Evolutionary conservation across 2,797 vertebrate species (phyloP), one percentile per base, ranked within the genome.

Genomic region (Moxostoma hubbsi): DNA sequence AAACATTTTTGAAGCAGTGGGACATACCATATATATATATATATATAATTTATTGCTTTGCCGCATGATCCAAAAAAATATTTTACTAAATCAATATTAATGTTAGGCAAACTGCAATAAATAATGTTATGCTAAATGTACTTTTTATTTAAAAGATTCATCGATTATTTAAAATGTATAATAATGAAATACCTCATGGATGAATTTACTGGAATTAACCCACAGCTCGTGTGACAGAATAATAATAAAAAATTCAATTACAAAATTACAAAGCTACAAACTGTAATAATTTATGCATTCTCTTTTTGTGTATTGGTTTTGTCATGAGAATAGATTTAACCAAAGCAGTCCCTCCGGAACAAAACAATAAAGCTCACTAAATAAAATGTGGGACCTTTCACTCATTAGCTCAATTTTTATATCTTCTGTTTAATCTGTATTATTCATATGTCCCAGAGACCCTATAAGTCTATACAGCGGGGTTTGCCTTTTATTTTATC

Each of bases 1-100:
- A 54, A 47, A 71, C 51, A 78, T 71, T 55, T 71, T 50, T 55
- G 36, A 78, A 55, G 15, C 58, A 54, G 11, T n/a, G 12, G 45
- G 58, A 24, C 3, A 36, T 62, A 54, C 64, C 45, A 70, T 71
- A 64, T 64, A 79, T 78, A 70, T 71, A 64, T 64, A 79, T 78
- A 64, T 59, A 64, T 9, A 11, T 64, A 50, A 63, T 64, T 71
- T 71, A 71, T 61, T 71, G 6, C n/a, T 36, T 79, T 61, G 58
- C 64, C 16, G n/a, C 68, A 10, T 63, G 68, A 57, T 71, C 76
- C 24, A 24, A 71, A 71, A 63, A 54, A 36, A 46, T 49, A 36
- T 7, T 47, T 64, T 45, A 64, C 13, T 15, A 64, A 64, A 64
- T 46, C 43, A 64, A n/a, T 46, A 64, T 64, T 64, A 64, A 46